phyloP scores from a whole-genome alignment of 2,888 invertebrate species.

The Xanthorhoe spadicearia region DNA sequence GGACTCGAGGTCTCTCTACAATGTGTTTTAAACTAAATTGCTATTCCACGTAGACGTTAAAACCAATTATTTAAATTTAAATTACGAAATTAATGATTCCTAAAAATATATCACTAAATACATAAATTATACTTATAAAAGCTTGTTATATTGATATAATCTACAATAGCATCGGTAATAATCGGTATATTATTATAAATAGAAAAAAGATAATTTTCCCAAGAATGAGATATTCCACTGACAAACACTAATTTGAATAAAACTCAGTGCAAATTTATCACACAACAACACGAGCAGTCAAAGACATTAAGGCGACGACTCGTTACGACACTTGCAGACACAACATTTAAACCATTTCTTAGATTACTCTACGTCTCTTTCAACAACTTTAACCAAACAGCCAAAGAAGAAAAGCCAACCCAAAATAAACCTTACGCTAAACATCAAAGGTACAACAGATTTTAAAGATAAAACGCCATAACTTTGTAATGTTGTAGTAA shows the following conservation, averaged over 20 bases:
- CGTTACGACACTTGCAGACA: slow-evolving; percentile 39
- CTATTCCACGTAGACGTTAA: too few species aligned
- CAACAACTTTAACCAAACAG: slow-evolving; percentile 17
- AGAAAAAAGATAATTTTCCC: background rate
- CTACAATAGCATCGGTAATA: too few species aligned
- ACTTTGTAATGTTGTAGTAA: slow-evolving; percentile 65
- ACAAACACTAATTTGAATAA: background rate
- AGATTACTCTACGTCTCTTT: slow-evolving; percentile 38
- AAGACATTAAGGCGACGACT: slow-evolving; percentile 41
- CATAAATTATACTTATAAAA: too few species aligned
- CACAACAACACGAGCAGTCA: slow-evolving; percentile 36
- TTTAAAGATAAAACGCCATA: slow-evolving; percentile 23
- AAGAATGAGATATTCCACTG: background rate
- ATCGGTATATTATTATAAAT: too few species aligned
- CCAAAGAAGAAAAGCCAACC: background rate
- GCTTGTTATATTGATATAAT: too few species aligned
- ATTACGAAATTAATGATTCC: too few species aligned
- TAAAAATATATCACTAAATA: too few species aligned
- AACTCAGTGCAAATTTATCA: background rate
- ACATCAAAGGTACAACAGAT: slow-evolving; percentile 27
- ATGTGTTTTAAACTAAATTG: background rate
- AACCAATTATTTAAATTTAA: too few species aligned
- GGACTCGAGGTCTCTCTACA: background rate
- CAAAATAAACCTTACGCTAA: slow-evolving; percentile 36
- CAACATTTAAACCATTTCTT: slow-evolving; percentile 43